Evolutionary conservation across 2,113 vertebrate genomes (phyloP).

Genomic region (Guaruba guarouba): DNA sequence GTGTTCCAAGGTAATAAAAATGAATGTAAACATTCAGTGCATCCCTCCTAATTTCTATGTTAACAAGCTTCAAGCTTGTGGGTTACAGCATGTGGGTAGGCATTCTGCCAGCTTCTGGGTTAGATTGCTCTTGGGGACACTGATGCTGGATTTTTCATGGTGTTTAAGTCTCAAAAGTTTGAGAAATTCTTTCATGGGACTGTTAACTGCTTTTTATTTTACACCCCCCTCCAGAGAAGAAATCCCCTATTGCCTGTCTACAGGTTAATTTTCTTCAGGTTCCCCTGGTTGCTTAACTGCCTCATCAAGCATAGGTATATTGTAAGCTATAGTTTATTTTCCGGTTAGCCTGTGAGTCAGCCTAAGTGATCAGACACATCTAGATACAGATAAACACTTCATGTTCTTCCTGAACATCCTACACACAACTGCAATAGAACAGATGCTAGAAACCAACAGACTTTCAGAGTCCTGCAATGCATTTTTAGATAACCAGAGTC

Average conservation of each 20-base stretch:
- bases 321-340: background rate
- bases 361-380: background rate
- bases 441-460: background rate
- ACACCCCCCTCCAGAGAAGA: background rate
- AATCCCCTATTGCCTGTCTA: background rate
- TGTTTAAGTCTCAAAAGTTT: background rate
- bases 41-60: background rate
- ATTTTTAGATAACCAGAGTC: background rate
- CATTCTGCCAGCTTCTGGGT: background rate
- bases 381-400: background rate
- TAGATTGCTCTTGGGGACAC: background rate
- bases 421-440: background rate
- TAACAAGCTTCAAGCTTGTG: background rate
- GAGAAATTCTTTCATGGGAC: background rate
- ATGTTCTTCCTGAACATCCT: background rate
- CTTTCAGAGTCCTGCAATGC: background rate
- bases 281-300: background rate
- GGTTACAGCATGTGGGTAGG: background rate
- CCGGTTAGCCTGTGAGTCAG: constrained; percentile 19
- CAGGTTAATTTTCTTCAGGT: background rate
- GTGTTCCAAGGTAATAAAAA: background rate
- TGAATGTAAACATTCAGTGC: background rate
- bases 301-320: background rate
- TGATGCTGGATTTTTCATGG: background rate
- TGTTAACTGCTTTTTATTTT: background rate